Percentiles rank a stretch among this genome's conserved stretches.
Evolutionary conservation across 2,797 vertebrate genomes (phyloP).

Genomic region (Protosalanx chinensis): DNA sequence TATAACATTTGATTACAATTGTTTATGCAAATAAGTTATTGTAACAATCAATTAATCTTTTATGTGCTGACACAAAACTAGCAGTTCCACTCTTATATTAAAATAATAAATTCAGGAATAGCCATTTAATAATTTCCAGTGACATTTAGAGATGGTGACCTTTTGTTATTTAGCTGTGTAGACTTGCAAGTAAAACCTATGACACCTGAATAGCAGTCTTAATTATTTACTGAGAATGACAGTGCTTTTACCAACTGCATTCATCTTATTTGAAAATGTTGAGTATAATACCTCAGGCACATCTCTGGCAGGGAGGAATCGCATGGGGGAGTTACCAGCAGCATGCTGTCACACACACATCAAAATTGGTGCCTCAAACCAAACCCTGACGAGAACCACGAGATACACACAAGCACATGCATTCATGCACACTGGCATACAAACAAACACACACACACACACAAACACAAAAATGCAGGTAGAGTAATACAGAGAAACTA

Average conservation of each 20-base stretch:
- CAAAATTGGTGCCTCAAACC: background rate
- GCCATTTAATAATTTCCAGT: background rate
- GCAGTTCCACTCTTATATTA: background rate
- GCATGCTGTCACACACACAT: background rate
- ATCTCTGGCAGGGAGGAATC: background rate
- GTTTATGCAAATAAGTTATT: too few relatives aligned
- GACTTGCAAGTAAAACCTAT: background rate
- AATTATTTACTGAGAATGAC: background rate
- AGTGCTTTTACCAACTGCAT: background rate
- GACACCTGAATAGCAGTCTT: background rate
- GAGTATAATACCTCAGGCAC: background rate
- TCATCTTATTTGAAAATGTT: background rate
- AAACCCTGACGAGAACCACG: background rate
- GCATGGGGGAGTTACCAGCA: background rate
- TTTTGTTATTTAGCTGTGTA: background rate
- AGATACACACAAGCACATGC: background rate
- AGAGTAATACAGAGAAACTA: background rate
- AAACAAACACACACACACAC: constrained; percentile 3
- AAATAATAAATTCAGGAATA: background rate
- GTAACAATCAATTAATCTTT: background rate
- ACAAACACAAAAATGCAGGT: constrained; percentile 7
- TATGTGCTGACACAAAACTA: background rate
- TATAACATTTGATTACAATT: background rate
- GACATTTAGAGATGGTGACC: background rate
- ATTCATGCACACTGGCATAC: background rate